Conservation (phyloP, 2,113 vertebrate species). For the Oxyruncus cristatus region DNA sequence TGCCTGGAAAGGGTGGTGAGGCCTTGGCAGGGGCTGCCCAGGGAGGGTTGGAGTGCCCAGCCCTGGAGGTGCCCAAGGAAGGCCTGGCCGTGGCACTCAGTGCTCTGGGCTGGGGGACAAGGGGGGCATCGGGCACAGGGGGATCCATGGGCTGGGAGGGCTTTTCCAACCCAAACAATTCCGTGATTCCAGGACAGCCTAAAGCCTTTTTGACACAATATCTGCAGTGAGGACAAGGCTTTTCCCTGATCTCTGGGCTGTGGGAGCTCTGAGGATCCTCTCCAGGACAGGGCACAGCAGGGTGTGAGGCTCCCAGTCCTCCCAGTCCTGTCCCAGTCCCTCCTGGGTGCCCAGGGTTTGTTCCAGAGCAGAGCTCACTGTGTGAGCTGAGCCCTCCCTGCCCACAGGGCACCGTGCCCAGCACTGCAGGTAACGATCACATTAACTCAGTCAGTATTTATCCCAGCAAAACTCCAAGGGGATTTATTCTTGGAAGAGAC, state of each 20-base stretch:
- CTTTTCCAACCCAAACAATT: background rate
- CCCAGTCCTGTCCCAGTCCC: background rate
- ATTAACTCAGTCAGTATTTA: background rate
- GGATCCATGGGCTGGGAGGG: background rate
- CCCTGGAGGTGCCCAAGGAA: background rate
- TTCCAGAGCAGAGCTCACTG: background rate
- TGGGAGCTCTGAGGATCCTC: background rate
- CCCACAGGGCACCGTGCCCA: background rate
- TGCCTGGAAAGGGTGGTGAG: background rate
- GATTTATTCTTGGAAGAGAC: background rate
- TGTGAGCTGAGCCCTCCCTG: background rate
- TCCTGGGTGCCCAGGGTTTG: background rate
- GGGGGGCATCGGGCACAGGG: background rate
- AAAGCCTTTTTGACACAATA: rapidly evolving
- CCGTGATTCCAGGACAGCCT: rapidly evolving
- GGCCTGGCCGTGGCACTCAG: background rate
- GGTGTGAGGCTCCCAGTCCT: background rate
- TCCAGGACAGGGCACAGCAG: rapidly evolving
- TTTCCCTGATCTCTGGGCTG: background rate
- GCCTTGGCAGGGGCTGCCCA: background rate
- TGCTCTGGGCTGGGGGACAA: background rate
- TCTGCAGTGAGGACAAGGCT: background rate
- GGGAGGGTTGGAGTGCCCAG: rapidly evolving
- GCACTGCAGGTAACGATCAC: background rate
- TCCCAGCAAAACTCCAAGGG: background rate